phyloP scores from a whole-genome alignment of 2,888 invertebrate genomes.

The Syrphus vitripennis region DNA sequence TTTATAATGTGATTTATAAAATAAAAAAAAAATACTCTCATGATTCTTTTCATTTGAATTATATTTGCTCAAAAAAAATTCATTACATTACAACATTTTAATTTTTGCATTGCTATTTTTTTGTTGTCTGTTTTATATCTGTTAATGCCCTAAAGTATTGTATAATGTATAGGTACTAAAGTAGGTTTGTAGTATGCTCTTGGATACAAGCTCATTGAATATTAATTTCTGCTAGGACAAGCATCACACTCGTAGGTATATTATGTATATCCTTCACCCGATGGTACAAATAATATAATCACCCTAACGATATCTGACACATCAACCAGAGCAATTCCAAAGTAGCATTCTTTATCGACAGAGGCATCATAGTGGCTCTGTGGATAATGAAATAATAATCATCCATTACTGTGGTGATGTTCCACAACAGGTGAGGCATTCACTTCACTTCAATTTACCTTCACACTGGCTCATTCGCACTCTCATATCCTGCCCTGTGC shows the following conservation, averaged over 20 bases:
- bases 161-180: neutral
- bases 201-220: conserved; percentile 16
- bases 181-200: neutral
- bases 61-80: neutral
- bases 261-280: neutral
- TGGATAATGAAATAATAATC: conserved; percentile 54
- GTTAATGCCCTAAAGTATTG: neutral
- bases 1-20: neutral
- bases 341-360: conserved; percentile 48
- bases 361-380: conserved; percentile 44
- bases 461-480: neutral
- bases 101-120: neutral
- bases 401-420: conserved; percentile 62
- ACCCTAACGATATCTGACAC: conserved; percentile 46
- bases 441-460: conserved; percentile 6
- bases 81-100: conserved; percentile 1
- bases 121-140: neutral
- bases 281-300: conserved; percentile 55
- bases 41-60: neutral
- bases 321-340: conserved; percentile 17
- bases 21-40: neutral
- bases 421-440: conserved; percentile 55
- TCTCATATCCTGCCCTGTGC: neutral
- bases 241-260: neutral
- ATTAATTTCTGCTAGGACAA: conserved; percentile 22